These are phyloP conservation scores for Drosophila koepferae DNA, from an alignment of 2,888 invertebrate genomes.

Conservation along the genomic window DNA sequence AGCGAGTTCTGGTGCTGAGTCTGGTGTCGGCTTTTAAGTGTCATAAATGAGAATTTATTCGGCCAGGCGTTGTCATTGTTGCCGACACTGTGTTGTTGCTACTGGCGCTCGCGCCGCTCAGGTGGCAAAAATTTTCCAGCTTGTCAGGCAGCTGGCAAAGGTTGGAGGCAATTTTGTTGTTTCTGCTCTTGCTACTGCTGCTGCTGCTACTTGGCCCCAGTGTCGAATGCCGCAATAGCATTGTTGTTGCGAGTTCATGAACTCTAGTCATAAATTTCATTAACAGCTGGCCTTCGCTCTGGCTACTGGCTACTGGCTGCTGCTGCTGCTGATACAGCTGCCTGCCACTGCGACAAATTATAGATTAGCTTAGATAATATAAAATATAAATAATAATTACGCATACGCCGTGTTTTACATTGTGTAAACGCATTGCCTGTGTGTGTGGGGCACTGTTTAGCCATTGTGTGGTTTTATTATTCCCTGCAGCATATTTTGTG, in stretches of 20 bases:
- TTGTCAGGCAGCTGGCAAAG: conserved; percentile 52
- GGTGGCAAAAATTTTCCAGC: conserved; percentile 67
- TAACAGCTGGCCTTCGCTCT: conserved; percentile 65
- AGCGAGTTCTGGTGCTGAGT: conserved; percentile 31
- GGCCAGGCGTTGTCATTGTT: conserved; percentile 76
- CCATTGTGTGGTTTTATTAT: conserved; percentile 26
- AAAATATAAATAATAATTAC: conserved; percentile 70
- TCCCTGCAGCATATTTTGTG: conserved; percentile 44
- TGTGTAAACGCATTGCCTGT: conserved; percentile 24
- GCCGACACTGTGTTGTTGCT: conserved; percentile 43
- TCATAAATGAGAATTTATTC: conserved; percentile 80
- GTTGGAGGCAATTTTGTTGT: conserved; percentile 36
- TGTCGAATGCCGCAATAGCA: conserved; percentile 31
- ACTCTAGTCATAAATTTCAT: conserved; percentile 78
- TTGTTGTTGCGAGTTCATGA: conserved; percentile 57
- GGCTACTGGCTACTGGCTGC: not conserved
- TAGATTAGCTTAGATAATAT: conserved; percentile 61
- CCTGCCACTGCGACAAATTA: conserved; percentile 62
- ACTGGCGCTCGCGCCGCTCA: conserved; percentile 42
- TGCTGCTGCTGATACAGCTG: conserved; percentile 46
- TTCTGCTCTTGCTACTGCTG: not conserved
- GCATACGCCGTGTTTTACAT: conserved; percentile 49
- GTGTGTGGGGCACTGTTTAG: conserved; percentile 16
- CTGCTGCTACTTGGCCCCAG: conserved; percentile 34
- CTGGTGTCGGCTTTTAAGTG: conserved; percentile 72